Evolutionary conservation across 2,113 vertebrate genomes (phyloP), one percentile per base, ranked within the genome.

Genomic region (Burhinus oedicnemus): DNA sequence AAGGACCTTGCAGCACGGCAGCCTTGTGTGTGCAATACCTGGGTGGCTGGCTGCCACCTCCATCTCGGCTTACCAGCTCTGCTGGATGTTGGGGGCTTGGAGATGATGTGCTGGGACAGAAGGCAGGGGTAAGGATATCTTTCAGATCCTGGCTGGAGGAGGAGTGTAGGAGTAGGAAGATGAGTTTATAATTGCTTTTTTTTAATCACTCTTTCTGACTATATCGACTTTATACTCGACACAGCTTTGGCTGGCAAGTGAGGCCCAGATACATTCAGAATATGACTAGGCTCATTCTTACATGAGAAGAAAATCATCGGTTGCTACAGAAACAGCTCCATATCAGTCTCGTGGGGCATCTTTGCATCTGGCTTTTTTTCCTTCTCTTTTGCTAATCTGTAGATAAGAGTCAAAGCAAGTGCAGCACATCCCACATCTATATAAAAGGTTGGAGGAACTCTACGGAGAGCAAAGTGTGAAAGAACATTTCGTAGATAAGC

Each of bases 281-380:
- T 96, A 88, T 74, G 93, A 93, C 86, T 84, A 65, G 87, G 93
- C 79, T 97, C 74, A 90, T 90, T 97, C 94, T 90, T 96, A 97
- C 93, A 96, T 78, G 82, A 95, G 92, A 95, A 83, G 83, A 44
- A 94, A 96, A 95, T 95, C 88, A 87, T 91, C 94, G 71, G 89
- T 97, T 97, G 96, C 95, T 96, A 95, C 96, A 96, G 92, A 97
- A 97, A 96, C 95, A 93, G 89, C 90, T 94, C 92, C 90, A 12
- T 96, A 93, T 97, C 95, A 95, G 90, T 96, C 90, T 97, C 97
- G 2, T 93, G 92, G 92, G 89, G 86, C 87, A 95, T 96, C 93
- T 93, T 96, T 95, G 94, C 88, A 96, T 96, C 90, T 94, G 89
- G 71, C 80, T 96, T 96, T 95, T 90, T 94, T 92, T 90, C 92